Conservation (phyloP, 2,113 vertebrate species). For the Phalacrocorax aristotelis region DNA sequence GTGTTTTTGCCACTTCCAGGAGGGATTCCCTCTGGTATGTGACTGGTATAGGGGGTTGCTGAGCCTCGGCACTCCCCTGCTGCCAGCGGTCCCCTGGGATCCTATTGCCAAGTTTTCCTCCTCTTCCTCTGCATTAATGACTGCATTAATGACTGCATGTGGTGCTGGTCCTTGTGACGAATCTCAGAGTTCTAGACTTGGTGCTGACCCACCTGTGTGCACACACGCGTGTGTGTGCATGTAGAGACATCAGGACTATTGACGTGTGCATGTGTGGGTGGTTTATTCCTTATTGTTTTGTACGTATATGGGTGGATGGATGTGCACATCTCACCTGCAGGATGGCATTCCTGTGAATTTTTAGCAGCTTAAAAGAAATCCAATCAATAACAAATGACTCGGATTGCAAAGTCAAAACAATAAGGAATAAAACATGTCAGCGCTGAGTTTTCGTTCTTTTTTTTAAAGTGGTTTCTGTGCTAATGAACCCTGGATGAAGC, state of each 20-base stretch:
- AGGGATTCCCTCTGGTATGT: background rate
- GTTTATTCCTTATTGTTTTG: too few relatives aligned
- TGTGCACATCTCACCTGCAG: rapidly evolving
- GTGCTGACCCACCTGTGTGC: background rate
- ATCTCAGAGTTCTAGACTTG: background rate
- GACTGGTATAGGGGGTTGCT: background rate
- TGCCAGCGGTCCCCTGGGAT: background rate
- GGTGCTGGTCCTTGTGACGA: background rate
- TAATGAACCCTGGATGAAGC: background rate
- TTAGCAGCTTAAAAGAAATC: background rate
- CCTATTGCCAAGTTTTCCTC: too few relatives aligned
- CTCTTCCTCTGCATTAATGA: background rate
- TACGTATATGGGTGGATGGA: too few relatives aligned
- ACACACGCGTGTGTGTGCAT: too few relatives aligned
- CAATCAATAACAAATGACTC: rapidly evolving
- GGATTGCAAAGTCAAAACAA: background rate
- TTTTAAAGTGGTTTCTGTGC: background rate
- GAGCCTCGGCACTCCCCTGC: background rate
- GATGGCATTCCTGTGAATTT: background rate
- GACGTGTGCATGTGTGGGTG: too few relatives aligned
- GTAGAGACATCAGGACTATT: background rate
- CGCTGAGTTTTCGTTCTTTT: background rate
- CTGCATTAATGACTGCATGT: rapidly evolving
- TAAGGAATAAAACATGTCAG: background rate
- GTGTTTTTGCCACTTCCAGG: background rate